Evolutionary conservation across 2,797 vertebrate genomes (phyloP).

Genomic region (Sebastes melanostomus): DNA sequence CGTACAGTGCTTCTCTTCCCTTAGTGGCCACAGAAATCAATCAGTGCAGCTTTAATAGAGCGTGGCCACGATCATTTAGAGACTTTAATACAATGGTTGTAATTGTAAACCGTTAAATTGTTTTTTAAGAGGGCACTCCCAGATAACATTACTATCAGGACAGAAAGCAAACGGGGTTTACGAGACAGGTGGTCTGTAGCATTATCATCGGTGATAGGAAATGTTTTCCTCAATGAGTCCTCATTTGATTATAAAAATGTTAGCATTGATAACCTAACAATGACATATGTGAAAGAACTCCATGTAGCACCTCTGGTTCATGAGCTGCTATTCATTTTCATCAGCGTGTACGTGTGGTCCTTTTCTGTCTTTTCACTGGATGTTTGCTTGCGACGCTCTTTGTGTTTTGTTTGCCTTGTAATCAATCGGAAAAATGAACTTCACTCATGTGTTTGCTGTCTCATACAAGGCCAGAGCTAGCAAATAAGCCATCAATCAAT

Average conservation of each 20-base stretch:
- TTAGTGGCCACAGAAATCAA: not conserved
- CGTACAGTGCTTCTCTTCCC: not conserved
- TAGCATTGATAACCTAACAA: not conserved
- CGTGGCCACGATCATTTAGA: not conserved
- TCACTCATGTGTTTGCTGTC: not conserved
- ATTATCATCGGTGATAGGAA: not conserved
- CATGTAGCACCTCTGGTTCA: not conserved
- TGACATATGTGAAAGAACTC: not conserved
- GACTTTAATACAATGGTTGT: not conserved
- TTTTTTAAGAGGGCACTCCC: no score
- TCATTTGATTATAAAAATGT: not conserved
- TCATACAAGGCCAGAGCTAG: not conserved
- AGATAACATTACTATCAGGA: not conserved
- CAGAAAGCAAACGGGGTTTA: not conserved
- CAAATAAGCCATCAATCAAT: not conserved
- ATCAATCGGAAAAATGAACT: not conserved
- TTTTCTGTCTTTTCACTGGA: not conserved
- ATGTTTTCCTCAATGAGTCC: not conserved
- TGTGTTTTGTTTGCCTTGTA: not conserved
- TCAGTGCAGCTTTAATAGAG: not conserved
- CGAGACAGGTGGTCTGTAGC: not conserved
- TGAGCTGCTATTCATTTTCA: not conserved
- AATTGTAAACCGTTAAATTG: no score
- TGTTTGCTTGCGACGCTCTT: not conserved
- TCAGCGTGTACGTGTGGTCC: no score